Conservation (phyloP, 2,797 vertebrate genomes). For the Coilia nasus region DNA sequence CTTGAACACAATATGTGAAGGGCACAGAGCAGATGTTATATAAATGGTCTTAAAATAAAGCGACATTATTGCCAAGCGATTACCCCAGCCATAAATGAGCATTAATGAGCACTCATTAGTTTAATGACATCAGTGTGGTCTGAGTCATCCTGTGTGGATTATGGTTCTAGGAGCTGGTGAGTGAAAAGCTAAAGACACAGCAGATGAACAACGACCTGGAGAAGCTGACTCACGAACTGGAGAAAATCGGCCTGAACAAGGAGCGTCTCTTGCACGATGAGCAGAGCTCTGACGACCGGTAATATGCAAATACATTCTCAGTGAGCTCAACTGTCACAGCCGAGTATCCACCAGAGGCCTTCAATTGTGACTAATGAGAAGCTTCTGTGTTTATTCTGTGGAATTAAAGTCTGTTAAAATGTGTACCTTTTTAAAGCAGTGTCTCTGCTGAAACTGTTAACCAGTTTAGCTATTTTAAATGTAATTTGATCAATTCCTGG, state of each 20-base stretch:
- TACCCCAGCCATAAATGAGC: not conserved
- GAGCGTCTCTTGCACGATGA: conserved; percentile 92
- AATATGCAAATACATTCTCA: conserved; percentile 34
- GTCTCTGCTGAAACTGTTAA: not conserved
- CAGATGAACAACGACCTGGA: conserved; percentile 98
- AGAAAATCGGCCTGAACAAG: conserved; percentile 97
- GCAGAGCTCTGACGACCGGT: conserved; percentile 92
- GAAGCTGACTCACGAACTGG: conserved; percentile 94
- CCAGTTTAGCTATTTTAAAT: not conserved
- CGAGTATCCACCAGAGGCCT: not conserved
- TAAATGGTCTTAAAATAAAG: not conserved
- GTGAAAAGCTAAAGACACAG: conserved; percentile 92
- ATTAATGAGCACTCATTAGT: conserved; percentile 13
- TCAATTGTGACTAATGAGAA: not conserved
- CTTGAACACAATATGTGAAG: not conserved
- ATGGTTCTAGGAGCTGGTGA: conserved; percentile 88
- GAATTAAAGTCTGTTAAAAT: too few relatives aligned
- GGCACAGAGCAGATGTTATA: not conserved
- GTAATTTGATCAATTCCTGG: not conserved
- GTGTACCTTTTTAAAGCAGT: not conserved
- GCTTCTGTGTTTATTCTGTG: too few relatives aligned
- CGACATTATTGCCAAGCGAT: not conserved
- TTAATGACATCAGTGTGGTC: conserved; percentile 12
- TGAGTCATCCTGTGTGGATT: conserved; percentile 37
- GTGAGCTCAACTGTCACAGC: not conserved